Evolutionary conservation across 2,113 vertebrate genomes (phyloP), one percentile per base, ranked within the genome.

Genomic region (Oncorhynchus gorbuscha): DNA sequence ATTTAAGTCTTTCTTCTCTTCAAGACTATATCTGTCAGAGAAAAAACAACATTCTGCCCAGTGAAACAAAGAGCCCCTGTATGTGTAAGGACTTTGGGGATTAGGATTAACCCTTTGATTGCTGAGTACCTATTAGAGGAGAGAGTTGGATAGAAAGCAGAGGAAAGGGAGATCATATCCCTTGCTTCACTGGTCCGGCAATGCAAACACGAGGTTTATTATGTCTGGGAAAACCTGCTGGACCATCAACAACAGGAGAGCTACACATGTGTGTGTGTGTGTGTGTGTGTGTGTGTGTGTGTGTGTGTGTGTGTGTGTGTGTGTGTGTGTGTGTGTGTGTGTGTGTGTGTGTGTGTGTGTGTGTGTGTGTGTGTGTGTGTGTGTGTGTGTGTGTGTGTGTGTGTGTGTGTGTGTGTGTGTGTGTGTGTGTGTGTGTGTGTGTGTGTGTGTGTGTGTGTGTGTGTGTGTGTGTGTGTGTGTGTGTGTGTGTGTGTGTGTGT

Each of bases 21-120:
- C 4, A 55, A 55, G 49, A 55, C 72, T 85, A 68, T 86, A 81
- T 86, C 85, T 88, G 78, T 59, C 62, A 74, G 28, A 28, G 3
- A 32, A 1, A 66, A 62, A 66, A 71, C 0, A 30, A 22, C 77
- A 74, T 82, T 76, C 82, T 78, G 69, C 71, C 73, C 5, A 48
- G 76, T 32, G 65, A 67, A 88, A 90, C 88, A 92, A 92, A 87
- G 87, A 70, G 12, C 75, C 58, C 79, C 73, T 89, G 84, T 91
- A 77, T 87, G 82, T 81, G 55, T 67, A 73, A 77, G 75, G 72
- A 71, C 73, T 82, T 76, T 72, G 69, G 18, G 74, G 81, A 86
- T 91, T 81, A 81, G 61, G 73, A 80, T 85, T 81, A 79, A 90
- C 84, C 45, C 76, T 83, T 81, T 84, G 85, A 87, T 86, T 77